Percentiles rank a stretch among this genome's conserved stretches.
phyloP scores from a whole-genome alignment of 2,888 invertebrate species.

The Brenthis daphne region DNA sequence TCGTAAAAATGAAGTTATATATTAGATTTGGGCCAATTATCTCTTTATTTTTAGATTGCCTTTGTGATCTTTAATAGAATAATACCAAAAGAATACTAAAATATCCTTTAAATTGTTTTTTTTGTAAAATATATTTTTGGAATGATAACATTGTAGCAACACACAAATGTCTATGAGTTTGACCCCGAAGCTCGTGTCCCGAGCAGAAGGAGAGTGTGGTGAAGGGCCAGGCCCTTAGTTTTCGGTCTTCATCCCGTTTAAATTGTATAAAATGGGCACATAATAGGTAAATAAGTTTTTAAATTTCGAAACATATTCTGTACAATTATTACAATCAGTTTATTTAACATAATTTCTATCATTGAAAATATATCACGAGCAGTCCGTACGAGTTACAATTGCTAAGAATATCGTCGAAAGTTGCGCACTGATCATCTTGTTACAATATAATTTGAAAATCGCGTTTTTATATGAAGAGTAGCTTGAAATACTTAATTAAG shows the following conservation, averaged over 20 bases:
- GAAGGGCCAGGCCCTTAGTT: slow-evolving; percentile 80
- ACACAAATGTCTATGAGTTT: slow-evolving; percentile 79
- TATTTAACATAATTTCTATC: slow-evolving; percentile 43
- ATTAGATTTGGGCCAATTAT: background rate
- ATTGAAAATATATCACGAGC: slow-evolving; percentile 66
- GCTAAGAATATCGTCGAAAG: slow-evolving; percentile 79
- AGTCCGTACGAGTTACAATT: slow-evolving; percentile 61
- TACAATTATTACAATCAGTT: slow-evolving; percentile 33
- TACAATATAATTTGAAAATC: slow-evolving; percentile 61
- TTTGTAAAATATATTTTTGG: slow-evolving; percentile 21
- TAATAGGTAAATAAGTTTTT: slow-evolving; percentile 77
- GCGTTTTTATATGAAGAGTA: slow-evolving; percentile 55
- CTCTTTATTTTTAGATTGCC: background rate
- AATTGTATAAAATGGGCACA: slow-evolving; percentile 80
- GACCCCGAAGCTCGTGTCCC: slow-evolving; percentile 82
- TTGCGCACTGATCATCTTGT: slow-evolving; percentile 72
- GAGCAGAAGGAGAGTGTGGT: slow-evolving; percentile 77
- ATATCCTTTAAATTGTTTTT: slow-evolving; percentile 1
- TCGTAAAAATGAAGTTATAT: slow-evolving; percentile 4
- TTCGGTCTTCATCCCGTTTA: slow-evolving; percentile 74
- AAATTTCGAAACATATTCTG: slow-evolving; percentile 42
- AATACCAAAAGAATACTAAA: background rate
- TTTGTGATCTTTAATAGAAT: background rate
- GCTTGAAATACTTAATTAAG: slow-evolving; percentile 25
- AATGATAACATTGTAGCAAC: slow-evolving; percentile 59